phyloP scores from a whole-genome alignment of 2,888 invertebrate species.

The Pristionchus arcanus region DNA sequence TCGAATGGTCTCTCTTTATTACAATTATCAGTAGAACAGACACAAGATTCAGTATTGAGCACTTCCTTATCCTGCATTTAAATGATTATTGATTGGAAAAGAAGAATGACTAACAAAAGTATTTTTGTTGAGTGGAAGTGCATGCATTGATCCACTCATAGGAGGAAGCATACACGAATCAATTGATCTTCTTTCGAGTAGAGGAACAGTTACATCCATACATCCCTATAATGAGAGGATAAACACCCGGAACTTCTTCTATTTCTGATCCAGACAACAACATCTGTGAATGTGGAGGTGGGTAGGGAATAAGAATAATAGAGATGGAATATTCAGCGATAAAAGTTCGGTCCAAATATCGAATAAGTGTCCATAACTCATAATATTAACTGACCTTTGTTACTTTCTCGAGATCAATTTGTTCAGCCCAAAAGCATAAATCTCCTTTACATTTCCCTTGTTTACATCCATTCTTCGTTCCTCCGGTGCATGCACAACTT shows the following conservation, averaged over 20 bases:
- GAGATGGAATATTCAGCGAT: no score
- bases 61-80: conserved; percentile 62
- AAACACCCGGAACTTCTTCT: background rate
- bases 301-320: no score
- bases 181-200: conserved; percentile 74
- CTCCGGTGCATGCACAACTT: background rate
- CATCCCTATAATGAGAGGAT: conserved; percentile 67
- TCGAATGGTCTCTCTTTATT: conserved; percentile 72
- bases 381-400: background rate
- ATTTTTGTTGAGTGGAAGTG: background rate
- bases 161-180: conserved; percentile 78
- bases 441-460: background rate
- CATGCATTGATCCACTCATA: conserved; percentile 78
- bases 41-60: conserved; percentile 74
- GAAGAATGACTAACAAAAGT: background rate
- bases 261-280: background rate
- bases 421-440: background rate
- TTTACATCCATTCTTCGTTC: background rate
- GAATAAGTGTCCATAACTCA: background rate
- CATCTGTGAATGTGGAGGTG: no score
- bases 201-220: conserved; percentile 76
- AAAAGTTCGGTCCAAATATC: no score
- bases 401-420: background rate
- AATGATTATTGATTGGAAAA: background rate
- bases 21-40: conserved; percentile 75